Base-by-base conservation (phyloP, 2,888 invertebrate species). In the Dermolepida albohirtum region DNA sequence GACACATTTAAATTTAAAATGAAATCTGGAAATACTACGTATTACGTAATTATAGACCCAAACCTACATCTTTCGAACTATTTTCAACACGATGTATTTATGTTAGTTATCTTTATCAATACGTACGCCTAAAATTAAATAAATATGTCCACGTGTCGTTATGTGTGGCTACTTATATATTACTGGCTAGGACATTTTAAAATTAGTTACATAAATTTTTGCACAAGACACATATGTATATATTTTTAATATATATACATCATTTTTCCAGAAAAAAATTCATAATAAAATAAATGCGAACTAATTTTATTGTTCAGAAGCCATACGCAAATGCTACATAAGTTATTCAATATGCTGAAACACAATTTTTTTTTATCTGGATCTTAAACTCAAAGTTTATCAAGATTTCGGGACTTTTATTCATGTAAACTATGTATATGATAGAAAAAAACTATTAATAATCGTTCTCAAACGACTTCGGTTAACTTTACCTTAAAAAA, bases 141-240 rank as follows among this genome's bases (percentile, higher is more conserved):
- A 54, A 54, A 34, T 34, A 54, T 54, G 54, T 34, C 54, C 51
- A 54, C 54, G 54, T 54, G 54, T 54, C 54, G 54, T 54, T 54
- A 40, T 54, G 14, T 40, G 10, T 34, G 10, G 34, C 34, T 10
- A 10, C 39, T 16, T 54, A 39, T 10, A 17, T 54, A 39, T 14
- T 11, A 14, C 12, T 40, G 39, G 34, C 34, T 54, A 39, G 39
- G 39, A 54, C 54, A 54, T 16, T 54, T 54, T 54, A 39, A 7
- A 40, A 16, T 16, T n/a, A 11, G 17, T 54, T 54, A 54, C 29
- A 40, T 34, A 16, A n/a, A 52, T 54, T 39, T 54, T 29, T 51
- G 16, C 5, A 6, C 54, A n/a, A n/a, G 34, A 7, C 14, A 17
- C 39, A 34, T 1, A 11, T 16, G 12, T 34, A 22, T n/a, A n/a